Percentiles rank a stretch among this genome's conserved stretches.
Evolutionary conservation across 1,140 invertebrate species (phyloP).

Genomic region (Andricus grossulariae): DNA sequence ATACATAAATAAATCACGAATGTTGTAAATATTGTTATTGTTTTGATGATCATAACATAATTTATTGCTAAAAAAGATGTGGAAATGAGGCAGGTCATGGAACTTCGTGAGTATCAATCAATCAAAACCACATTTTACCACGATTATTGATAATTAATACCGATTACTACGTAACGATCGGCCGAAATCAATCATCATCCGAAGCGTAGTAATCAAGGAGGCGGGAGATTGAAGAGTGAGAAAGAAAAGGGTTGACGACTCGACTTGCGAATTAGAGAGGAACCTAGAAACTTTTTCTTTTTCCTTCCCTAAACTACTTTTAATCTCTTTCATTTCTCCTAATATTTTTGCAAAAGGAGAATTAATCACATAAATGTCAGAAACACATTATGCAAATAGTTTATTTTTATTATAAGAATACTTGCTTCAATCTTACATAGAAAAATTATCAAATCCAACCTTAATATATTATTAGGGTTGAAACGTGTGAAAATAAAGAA

Average conservation of each 20-base stretch:
- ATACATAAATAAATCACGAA: neutral
- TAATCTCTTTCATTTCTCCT: too few species aligned
- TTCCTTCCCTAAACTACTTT: neutral
- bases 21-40: neutral
- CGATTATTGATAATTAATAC: conserved; percentile 45
- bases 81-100: neutral
- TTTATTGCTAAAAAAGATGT: neutral
- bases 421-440: neutral
- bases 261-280: neutral
- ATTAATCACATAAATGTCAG: too few species aligned
- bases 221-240: neutral
- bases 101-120: conserved; percentile 37
- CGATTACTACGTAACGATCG: conserved; percentile 38
- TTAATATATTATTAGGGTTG: too few species aligned
- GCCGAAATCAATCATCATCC: conserved; percentile 37
- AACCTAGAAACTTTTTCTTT: neutral
- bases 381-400: neutral
- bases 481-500: too few species aligned
- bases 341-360: too few species aligned
- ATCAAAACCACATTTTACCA: conserved; percentile 35
- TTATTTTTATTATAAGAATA: neutral
- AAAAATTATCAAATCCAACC: neutral
- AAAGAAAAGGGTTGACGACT: neutral
- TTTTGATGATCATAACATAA: too few species aligned
- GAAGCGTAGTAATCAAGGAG: conserved; percentile 31